Base-by-base conservation (phyloP, 2,797 vertebrate species). In the Kryptolebias ocellatus region DNA sequence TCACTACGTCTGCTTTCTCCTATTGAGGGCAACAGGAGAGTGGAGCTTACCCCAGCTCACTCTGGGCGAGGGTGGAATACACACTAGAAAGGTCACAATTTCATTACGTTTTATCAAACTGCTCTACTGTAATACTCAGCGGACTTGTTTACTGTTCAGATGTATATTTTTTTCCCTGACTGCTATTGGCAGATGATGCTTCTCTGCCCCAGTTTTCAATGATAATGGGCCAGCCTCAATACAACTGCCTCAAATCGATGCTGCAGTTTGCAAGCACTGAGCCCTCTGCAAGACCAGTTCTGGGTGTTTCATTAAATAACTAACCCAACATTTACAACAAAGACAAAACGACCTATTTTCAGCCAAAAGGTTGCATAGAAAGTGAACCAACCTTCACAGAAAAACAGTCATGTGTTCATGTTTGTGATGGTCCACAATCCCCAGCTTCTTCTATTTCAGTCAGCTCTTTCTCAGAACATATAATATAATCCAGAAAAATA, bases 401-500 rank as follows among this genome's bases (percentile, higher is more conserved):
- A 29, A 12, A 27, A 46, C 16, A 44, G 53, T 34, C 17, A 28
- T 31, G 5, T 17, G 12, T 27, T 2, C 18, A 18, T 39, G 55
- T 27, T 57, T 53, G 4, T 2, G 18, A 17, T 14, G 20, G 3
- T 8, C n/a, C 11, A 16, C 3, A 37, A 56, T 64, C 15, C 14
- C 12, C 1, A 17, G 53, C 17, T 60, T 18, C 14, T 31, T 70
- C 55, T 51, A 31, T 60, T 46, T 44, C 34, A 51, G 60, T 54
- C 14, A 15, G 12, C 28, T 6, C 4, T 8, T 60, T 50, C n/a
- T 34, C 0, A 51, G 53, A 44, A 46, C 28, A 60, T 29, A 18
- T 52, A 47, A 60, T 29, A 18, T 52, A 47, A 53, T 12, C 20
- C n/a, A 53, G 7, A 57, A 29, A 51, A 60, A 44, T 24, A 59